These are phyloP conservation scores for Pseudochirops corinnae DNA, from an alignment of 2,797 vertebrate genomes.

Conservation along the genomic window DNA sequence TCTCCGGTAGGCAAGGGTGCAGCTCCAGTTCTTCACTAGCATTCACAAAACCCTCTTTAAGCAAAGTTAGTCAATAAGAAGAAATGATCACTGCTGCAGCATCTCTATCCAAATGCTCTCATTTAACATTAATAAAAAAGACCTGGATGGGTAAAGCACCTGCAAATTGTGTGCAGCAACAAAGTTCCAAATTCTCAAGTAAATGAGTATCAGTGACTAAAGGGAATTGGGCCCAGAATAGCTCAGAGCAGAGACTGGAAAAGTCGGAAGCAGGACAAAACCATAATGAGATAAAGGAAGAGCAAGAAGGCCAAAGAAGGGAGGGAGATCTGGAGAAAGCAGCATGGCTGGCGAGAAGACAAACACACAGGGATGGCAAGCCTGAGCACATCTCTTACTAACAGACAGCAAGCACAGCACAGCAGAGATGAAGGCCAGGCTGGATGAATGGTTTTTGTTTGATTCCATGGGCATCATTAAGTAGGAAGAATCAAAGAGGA, in stretches of 20 bases:
- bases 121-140: neutral
- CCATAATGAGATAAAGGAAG: neutral
- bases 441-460: conserved; percentile 72
- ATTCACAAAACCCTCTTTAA: neutral
- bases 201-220: conserved; percentile 4
- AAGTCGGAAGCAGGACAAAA: neutral
- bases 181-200: neutral
- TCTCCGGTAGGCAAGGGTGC: neutral
- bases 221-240: neutral
- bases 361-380: conserved; percentile 13
- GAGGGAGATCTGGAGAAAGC: conserved; percentile 41
- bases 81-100: neutral
- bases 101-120: neutral
- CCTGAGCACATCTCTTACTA: conserved; percentile 70
- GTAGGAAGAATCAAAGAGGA: conserved; percentile 76
- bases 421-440: conserved; percentile 75
- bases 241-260: neutral
- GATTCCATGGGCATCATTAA: conserved; percentile 80
- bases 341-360: conserved; percentile 62
- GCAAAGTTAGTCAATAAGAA: neutral
- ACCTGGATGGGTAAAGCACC: rapidly evolving
- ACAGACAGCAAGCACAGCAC: conserved; percentile 67
- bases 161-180: rapidly evolving
- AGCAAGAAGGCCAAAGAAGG: neutral
- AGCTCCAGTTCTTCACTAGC: rapidly evolving